Base-by-base conservation (phyloP, 2,888 invertebrate genomes). In the Chalcosyrphus nemorum region DNA sequence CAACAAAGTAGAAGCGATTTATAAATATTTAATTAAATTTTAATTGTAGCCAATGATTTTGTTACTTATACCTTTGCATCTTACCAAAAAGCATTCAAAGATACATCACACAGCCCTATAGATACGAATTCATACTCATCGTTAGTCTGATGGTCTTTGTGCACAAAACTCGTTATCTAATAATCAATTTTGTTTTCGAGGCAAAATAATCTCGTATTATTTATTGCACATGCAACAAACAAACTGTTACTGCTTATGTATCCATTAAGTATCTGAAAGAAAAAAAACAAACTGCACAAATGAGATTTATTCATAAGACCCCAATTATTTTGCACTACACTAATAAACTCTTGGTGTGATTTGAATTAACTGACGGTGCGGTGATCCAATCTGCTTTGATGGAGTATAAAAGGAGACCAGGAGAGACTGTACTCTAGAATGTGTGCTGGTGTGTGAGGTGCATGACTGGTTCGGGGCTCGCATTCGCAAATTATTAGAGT, bases 231-330 rank as follows among this genome's bases (percentile, higher is more conserved):
- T 61, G 59, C 59, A 57, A 15, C 7, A 41, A 27, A 32, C 24
- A 24, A 56, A 57, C 68, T 70, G 56, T 21, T 11, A 38, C 32
- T 72, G 54, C 45, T 45, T 45, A 35, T 35, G 27, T 15, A 32
- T n/a, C n/a, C 54, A 29, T 43, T 47, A 56, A 74, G 74, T 24
- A 47, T 65, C 38, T 29, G 19, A 13, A 27, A 24, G 13, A 21
- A 13, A 52, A 54, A 54, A 74, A 47, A 59, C n/a, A 38, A 59
- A 52, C 29, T 13, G 59, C 45, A 50, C 47, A 71, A 63, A 70
- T 59, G 63, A 57, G 71, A 70, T 78, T 78, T 78, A 78, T 71
- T 77, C 70, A 70, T 70, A 78, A 70, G 77, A 65, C 70, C 63
- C 77, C 77, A 78, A 71, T 71, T 78, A 78, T 78, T 78, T 78